phyloP scores from a whole-genome alignment of 2,797 vertebrate genomes.

The Lycodopsis pacificus region DNA sequence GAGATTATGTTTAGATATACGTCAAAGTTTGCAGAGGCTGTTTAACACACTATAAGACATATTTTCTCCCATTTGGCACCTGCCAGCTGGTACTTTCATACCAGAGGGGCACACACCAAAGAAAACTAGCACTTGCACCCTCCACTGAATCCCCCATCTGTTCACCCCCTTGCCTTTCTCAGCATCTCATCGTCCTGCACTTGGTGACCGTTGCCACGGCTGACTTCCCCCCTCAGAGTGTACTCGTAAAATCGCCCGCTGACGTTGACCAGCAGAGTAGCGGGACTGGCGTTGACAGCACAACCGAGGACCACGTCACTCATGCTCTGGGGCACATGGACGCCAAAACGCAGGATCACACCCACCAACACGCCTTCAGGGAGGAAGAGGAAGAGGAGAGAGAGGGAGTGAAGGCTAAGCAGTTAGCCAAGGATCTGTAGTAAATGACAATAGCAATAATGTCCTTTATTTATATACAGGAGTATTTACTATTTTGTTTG shows the following conservation, averaged over 20 bases:
- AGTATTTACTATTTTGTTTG: background rate
- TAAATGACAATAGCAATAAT: background rate
- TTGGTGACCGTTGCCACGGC: conserved; percentile 88
- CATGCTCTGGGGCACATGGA: conserved; percentile 91
- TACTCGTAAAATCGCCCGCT: conserved; percentile 97
- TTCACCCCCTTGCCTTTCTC: conserved; percentile 87
- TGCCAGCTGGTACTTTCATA: background rate
- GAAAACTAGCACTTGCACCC: background rate
- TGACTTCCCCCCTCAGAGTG: conserved; percentile 94
- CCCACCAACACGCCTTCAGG: conserved; percentile 91
- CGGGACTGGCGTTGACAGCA: conserved; percentile 91
- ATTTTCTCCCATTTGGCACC: background rate
- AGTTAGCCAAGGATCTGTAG: background rate
- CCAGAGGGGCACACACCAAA: background rate
- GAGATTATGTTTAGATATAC: background rate
- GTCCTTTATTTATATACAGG: background rate
- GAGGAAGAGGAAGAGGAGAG: background rate
- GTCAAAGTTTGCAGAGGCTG: background rate
- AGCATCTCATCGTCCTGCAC: conserved; percentile 97
- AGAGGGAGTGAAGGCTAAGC: background rate
- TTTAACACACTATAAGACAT: background rate
- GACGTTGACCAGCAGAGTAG: conserved; percentile 94
- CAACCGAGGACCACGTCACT: conserved; percentile 91
- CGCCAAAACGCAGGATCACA: conserved; percentile 92
- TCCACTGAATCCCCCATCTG: background rate